Evolutionary conservation across 2,113 vertebrate species (phyloP).

Genomic region (Bathybates hornii): DNA sequence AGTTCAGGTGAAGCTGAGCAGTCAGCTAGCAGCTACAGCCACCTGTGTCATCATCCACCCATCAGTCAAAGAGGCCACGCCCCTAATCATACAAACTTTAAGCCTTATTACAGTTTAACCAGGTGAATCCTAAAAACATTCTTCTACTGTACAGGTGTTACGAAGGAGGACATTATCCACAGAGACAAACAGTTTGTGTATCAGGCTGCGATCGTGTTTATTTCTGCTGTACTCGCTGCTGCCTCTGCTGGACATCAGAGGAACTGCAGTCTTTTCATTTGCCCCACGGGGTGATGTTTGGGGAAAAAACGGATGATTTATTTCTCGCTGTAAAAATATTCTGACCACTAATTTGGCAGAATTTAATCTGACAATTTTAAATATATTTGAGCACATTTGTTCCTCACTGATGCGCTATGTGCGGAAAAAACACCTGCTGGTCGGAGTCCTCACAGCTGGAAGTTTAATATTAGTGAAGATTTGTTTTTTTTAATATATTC

Average conservation of each 20-base stretch:
- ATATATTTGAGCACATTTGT: not conserved
- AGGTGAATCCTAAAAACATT: not conserved
- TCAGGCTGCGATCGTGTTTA: not conserved
- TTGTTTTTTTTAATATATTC: too few species aligned
- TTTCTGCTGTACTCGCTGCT: not conserved
- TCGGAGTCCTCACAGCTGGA: not conserved
- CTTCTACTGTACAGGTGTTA: not conserved
- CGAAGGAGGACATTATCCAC: not conserved
- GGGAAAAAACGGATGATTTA: not conserved
- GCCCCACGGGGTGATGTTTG: not conserved
- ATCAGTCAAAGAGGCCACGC: not conserved
- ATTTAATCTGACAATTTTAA: not conserved
- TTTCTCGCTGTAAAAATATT: not conserved
- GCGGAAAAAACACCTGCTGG: not conserved
- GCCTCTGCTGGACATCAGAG: not conserved
- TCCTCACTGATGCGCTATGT: accelerated
- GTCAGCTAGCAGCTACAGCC: not conserved
- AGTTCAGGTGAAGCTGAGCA: not conserved
- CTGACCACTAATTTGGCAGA: not conserved
- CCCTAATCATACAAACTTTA: not conserved
- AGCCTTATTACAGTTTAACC: not conserved
- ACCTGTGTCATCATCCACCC: not conserved
- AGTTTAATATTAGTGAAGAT: not conserved
- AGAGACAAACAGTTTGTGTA: not conserved
- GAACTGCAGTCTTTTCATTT: not conserved